Base-by-base conservation (phyloP, 2,888 invertebrate species). In the Lasioglossum oenotherae region DNA sequence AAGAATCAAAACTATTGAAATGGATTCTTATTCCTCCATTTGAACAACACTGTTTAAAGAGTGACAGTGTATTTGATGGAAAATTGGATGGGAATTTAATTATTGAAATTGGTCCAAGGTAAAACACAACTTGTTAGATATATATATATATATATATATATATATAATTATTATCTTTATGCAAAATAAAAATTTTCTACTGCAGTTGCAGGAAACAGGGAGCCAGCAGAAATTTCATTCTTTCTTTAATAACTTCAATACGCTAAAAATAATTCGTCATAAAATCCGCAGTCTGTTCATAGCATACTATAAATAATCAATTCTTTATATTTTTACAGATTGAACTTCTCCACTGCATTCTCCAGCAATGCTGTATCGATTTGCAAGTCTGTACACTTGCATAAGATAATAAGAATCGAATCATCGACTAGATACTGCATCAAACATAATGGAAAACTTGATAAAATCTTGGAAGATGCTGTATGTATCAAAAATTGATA, bases 331-430 rank as follows among this genome's bases (percentile, higher is more conserved):
- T 46, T 0, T 87, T 87, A 23, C 94, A 97, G 99, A 91, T 97
- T 99, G 91, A 98, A 99, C 95, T 99, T 99, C 95, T 99, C 98
- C 27, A 99, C 99, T 64, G 97, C 99, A 0, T 98, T 98, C 94
- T 99, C 99, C 0, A 99, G 99, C 90, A 99, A 99, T 95, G 98
- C 99, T 46, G 98, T 99, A 1, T 98, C 99, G 78, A 99, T 99
- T 91, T 99, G 98, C 94, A 97, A 97, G 88, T 98, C 98, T 91
- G 96, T 99, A 72, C 98, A 98, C 4, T 95, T 99, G 53, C 95
- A 95, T 67, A 96, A 97, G 94, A 96, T 99, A 6, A 96, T 96
- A 5, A 96, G 99, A 79, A 96, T 99, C 78, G 99, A 99, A 95
- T 96, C 97, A 57, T 98, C 98, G 0, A 97, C 96, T 6, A 96